A percentile compares a stretch with the other conserved stretches of the same genome.
Conservation (phyloP, 2,888 invertebrate genomes). For the Amblyteles armatorius region DNA sequence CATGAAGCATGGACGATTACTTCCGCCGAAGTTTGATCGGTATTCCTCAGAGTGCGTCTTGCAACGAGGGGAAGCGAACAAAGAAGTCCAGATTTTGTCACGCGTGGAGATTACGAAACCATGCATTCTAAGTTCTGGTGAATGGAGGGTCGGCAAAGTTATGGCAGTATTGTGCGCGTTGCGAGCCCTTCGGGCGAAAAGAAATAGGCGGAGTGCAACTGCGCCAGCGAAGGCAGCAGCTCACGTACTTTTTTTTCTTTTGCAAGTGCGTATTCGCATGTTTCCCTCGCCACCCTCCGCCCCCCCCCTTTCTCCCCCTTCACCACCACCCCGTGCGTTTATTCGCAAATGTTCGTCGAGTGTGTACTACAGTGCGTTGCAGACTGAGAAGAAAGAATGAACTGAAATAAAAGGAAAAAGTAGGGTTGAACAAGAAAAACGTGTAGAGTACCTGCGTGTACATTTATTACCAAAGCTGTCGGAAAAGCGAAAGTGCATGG, state of each 20-base stretch:
- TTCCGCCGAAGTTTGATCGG: not conserved
- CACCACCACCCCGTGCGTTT: conserved; percentile 20
- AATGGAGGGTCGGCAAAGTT: conserved; percentile 33
- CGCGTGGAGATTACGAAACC: not conserved
- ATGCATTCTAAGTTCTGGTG: conserved; percentile 17
- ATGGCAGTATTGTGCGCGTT: conserved; percentile 33
- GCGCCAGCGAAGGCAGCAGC: not conserved
- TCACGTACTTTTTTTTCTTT: conserved; percentile 29
- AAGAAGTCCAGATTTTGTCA: conserved; percentile 43
- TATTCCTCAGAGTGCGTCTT: conserved; percentile 15
- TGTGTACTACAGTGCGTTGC: conserved; percentile 32
- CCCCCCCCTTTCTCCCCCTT: too few relatives aligned
- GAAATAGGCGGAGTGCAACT: conserved; percentile 1
- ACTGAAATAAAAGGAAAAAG: not conserved
- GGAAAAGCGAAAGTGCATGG: conserved; percentile 33
- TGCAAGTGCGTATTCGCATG: conserved; percentile 56
- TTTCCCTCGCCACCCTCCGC: conserved; percentile 1
- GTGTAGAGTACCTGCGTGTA: conserved; percentile 23
- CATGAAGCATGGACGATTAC: not conserved
- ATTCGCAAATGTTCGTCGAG: conserved; percentile 41
- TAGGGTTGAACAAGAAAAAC: not conserved
- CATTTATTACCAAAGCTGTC: conserved; percentile 41
- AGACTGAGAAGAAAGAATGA: conserved; percentile 1
- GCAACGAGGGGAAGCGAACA: conserved; percentile 25
- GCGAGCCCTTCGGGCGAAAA: conserved; percentile 16